Percentiles rank a stretch among this genome's conserved stretches.
Evolutionary conservation across 2,113 vertebrate species (phyloP).

Genomic region (Rhea pennata): DNA sequence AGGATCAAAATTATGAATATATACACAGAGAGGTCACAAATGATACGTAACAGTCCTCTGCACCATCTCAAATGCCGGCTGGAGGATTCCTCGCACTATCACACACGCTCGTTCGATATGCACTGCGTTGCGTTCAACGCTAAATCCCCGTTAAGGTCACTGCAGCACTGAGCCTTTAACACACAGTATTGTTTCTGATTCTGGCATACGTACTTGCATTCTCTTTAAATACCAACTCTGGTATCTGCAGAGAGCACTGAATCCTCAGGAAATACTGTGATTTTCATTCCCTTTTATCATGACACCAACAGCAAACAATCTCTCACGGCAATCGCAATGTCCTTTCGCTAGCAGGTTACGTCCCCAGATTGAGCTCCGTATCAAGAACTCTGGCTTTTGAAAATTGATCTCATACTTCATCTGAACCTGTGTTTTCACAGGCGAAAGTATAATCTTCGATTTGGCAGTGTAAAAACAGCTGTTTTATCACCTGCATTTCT

Average conservation of each 20-base stretch:
- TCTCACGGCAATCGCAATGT: background rate
- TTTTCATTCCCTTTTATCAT: background rate
- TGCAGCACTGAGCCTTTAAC: background rate
- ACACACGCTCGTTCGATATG: background rate
- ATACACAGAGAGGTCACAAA: background rate
- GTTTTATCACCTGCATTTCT: background rate
- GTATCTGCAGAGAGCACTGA: background rate
- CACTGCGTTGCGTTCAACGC: background rate
- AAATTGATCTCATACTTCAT: background rate
- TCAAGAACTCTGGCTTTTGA: background rate
- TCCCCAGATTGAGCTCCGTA: background rate
- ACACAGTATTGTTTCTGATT: background rate
- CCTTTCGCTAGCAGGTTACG: background rate
- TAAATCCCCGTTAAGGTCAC: background rate
- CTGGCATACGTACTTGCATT: background rate
- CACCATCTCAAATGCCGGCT: background rate
- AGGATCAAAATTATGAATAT: too few relatives aligned
- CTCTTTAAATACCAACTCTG: background rate
- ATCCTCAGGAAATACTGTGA: background rate
- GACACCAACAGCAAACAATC: background rate
- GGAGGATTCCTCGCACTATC: background rate
- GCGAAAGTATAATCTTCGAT: background rate
- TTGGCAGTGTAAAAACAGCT: background rate
- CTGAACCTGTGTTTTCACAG: background rate
- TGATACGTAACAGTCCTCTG: background rate